Evolutionary conservation across 1,140 invertebrate species (phyloP).

Genomic region (Drosophila athabasca): DNA sequence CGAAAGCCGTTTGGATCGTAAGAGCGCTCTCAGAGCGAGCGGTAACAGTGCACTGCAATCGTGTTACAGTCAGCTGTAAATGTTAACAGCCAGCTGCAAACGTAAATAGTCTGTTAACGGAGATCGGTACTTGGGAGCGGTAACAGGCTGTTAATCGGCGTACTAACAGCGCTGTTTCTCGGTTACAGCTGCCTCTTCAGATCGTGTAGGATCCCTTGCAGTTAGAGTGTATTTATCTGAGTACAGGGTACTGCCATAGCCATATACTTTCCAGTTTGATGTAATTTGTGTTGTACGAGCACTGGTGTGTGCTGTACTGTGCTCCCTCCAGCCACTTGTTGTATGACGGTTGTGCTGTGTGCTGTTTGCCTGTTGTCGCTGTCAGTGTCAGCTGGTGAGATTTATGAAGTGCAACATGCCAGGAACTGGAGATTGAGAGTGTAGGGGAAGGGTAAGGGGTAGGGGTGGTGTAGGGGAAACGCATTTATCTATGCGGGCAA

Average conservation of each 20-base stretch:
- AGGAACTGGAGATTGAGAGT: slow-evolving; percentile 49
- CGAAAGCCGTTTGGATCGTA: too few species aligned
- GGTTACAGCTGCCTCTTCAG: too few species aligned
- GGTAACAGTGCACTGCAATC: too few species aligned
- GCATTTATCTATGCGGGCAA: slow-evolving; percentile 27
- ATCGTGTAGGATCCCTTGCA: too few species aligned
- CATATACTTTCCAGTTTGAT: not conserved
- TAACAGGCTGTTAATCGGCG: too few species aligned
- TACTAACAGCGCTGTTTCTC: too few species aligned
- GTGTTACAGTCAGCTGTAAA: too few species aligned
- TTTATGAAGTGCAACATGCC: slow-evolving; percentile 77
- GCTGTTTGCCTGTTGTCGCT: slow-evolving; percentile 49
- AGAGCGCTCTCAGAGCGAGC: too few species aligned
- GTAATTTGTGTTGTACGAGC: not conserved
- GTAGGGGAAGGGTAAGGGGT: not conserved
- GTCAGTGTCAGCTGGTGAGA: slow-evolving; percentile 75
- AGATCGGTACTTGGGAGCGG: too few species aligned
- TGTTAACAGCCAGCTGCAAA: too few species aligned
- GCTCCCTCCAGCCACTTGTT: slow-evolving; percentile 64
- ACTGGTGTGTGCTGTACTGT: slow-evolving; percentile 5
- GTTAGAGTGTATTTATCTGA: too few species aligned
- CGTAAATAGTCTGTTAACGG: too few species aligned
- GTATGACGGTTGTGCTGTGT: slow-evolving; percentile 36
- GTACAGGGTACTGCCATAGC: slow-evolving; percentile 8
- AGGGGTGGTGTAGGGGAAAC: not conserved